A percentile compares a stretch with the other conserved stretches of the same genome.
These are phyloP conservation scores for Dendrophyllia cribrosa DNA, from an alignment of 64 coral and sea anemone species.

Conservation along the genomic window DNA sequence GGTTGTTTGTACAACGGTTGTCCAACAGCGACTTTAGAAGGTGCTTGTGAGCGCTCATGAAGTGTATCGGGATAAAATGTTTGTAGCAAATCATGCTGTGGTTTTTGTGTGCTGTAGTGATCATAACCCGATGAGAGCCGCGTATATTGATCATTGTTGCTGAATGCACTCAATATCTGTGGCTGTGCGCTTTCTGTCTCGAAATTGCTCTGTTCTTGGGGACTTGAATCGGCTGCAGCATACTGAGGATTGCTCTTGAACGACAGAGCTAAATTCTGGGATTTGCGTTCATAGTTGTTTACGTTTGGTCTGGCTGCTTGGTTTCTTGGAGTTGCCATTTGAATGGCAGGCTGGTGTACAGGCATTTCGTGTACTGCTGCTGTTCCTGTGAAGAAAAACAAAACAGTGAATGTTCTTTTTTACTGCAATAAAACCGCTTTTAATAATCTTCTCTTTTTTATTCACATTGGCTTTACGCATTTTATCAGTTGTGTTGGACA, in stretches of 20 bases:
- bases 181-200: neutral
- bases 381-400: neutral
- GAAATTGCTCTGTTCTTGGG: neutral
- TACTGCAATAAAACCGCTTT: too few relatives aligned
- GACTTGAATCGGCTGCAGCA: neutral
- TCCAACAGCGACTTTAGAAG: conserved; percentile 39
- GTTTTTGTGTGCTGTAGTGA: neutral
- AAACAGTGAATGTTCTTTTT: too few relatives aligned
- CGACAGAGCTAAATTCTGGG: conserved; percentile 19
- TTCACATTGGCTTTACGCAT: too few relatives aligned
- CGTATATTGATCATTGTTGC: neutral
- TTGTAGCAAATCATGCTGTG: conserved; percentile 28
- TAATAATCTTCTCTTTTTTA: too few relatives aligned
- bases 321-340: conserved; percentile 7
- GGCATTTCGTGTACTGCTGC: neutral
- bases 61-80: conserved; percentile 23
- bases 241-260: conserved; percentile 14
- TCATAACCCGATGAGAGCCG: conserved; percentile 6
- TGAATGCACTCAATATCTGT: neutral
- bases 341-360: neutral
- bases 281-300: conserved; percentile 23
- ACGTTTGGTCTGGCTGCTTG: conserved; percentile 18
- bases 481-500: too few relatives aligned
- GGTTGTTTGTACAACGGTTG: conserved; percentile 24
- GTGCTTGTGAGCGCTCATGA: conserved; percentile 15